These are phyloP conservation scores for Theocolax elegans DNA, from an alignment of 1,140 invertebrate genomes.

Conservation along the genomic window DNA sequence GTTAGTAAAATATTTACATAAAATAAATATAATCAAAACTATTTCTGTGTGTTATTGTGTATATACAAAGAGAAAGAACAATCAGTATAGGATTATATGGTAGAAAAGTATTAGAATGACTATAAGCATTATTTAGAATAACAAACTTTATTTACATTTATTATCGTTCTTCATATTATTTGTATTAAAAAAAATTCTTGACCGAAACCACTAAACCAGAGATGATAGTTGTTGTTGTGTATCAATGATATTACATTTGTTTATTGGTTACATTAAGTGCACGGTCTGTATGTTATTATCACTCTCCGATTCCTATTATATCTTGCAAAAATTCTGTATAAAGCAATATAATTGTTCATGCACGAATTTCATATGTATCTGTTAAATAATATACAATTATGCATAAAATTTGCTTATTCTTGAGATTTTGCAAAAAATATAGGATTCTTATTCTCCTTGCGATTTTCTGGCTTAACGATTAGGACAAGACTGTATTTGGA, in stretches of 20 bases:
- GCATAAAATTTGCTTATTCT: no score
- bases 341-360: constrained; percentile 6
- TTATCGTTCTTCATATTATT: constrained; percentile 32
- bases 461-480: background rate
- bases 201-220: constrained; percentile 47
- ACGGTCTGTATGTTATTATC: background rate
- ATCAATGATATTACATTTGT: constrained; percentile 18
- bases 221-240: constrained; percentile 22
- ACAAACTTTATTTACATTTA: constrained; percentile 65
- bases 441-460: no score
- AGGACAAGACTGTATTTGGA: background rate
- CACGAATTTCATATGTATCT: no score
- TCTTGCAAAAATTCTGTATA: background rate
- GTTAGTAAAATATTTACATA: no score
- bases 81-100: no score
- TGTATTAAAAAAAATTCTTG: constrained; percentile 49
- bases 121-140: constrained; percentile 52
- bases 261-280: constrained; percentile 23
- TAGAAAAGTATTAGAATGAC: no score
- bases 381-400: no score
- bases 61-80: no score
- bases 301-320: background rate
- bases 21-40: no score
- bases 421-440: no score
- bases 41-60: no score